Evolutionary conservation across 2,888 invertebrate genomes (phyloP).

Genomic region (Acanthosepion lycidas): DNA sequence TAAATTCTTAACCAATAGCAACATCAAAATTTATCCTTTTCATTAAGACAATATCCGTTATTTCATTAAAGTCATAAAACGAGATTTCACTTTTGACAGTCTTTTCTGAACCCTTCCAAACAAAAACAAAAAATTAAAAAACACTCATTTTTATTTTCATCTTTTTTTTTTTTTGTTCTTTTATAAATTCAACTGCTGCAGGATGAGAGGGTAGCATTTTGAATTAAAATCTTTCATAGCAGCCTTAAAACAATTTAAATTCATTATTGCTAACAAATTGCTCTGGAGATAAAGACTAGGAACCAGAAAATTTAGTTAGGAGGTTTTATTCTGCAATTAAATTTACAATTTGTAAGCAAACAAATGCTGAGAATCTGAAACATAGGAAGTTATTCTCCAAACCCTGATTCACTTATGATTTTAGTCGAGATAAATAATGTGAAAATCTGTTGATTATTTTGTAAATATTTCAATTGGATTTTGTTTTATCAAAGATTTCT

Average conservation of each 20-base stretch:
- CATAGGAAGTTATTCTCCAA: background rate
- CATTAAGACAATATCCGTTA: background rate
- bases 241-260: background rate
- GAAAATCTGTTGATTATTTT: background rate
- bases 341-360: slow-evolving; percentile 15
- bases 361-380: background rate
- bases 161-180: background rate
- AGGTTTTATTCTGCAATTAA: background rate
- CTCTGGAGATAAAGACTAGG: background rate
- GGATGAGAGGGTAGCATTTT: background rate
- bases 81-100: background rate
- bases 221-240: background rate
- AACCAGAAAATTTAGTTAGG: background rate
- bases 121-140: background rate
- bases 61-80: background rate
- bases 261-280: background rate
- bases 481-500: no score
- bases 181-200: background rate
- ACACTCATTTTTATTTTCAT: background rate
- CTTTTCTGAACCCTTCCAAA: background rate
- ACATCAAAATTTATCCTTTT: background rate
- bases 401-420: background rate
- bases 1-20: background rate
- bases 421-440: background rate
- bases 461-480: no score